Base-by-base conservation (phyloP, 2,797 vertebrate genomes). In the Nannoperca australis region DNA sequence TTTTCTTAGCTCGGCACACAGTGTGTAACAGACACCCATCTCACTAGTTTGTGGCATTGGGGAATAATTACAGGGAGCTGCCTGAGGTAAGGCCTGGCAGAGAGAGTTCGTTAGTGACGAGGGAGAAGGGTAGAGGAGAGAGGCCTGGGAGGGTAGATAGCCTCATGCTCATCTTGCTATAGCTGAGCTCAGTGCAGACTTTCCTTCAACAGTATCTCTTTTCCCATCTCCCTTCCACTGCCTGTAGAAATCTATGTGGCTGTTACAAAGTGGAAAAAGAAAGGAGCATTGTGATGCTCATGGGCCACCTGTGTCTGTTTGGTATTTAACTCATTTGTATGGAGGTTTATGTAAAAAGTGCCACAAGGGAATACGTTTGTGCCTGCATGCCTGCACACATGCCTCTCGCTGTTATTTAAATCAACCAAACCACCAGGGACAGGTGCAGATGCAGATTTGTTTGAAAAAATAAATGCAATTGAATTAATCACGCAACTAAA, bases 41-140 rank as follows among this genome's bases (percentile, higher is more conserved):
- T 92, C 92, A 91, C 94, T 84, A 86, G 92, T 90, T 88, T 89
- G 89, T 91, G 92, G 91, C 94, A 92, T 87, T 89, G 90, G 94
- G 94, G 94, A 95, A 94, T 95, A 94, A 95, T 95, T 95, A 95
- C 81, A 86, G 87, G 80, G 87, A 82, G 93, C 84, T 63, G 92
- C 95, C 95, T 92, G 94, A 93, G 94, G 95, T 95, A 91, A 94
- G 89, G 90, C 92, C 93, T 88, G 90, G 86, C 90, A 93, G 92
- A 92, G 91, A 82, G 91, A 94, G 91, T 94, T 93, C 69, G 88
- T 95, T 94, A 95, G 93, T 86, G 85, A 91, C 85, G 88, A 93
- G 87, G 84, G 79, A 85, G 73, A 87, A 79, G 85, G 87, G 80
- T 70, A 83, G 73, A 83, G 83, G 85, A 85, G 81, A 74, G 84